These are phyloP conservation scores for Petrocephalus microphthalmus DNA, from an alignment of 2,113 vertebrate genomes.

Conservation along the genomic window DNA sequence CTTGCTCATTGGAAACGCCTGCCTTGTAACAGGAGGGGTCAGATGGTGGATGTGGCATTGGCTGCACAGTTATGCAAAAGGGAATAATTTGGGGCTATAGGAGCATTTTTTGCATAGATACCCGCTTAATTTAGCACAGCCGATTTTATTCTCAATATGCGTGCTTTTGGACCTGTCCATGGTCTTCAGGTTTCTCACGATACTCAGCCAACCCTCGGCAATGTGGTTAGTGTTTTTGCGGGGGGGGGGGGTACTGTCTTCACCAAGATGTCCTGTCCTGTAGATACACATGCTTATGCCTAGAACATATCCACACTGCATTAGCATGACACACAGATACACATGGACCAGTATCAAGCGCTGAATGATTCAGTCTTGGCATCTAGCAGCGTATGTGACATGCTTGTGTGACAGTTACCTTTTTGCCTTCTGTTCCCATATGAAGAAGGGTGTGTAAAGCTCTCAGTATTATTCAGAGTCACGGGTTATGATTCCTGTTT, in stretches of 20 bases:
- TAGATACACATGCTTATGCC: background rate
- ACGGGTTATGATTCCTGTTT: background rate
- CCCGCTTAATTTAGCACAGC: background rate
- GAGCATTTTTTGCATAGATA: background rate
- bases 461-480: background rate
- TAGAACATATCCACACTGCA: background rate
- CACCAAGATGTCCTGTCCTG: background rate
- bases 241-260: background rate
- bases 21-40: background rate
- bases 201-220: background rate
- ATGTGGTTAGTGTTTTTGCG: background rate
- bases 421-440: background rate
- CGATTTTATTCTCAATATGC: background rate
- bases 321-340: background rate
- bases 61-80: background rate
- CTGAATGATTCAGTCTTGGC: background rate
- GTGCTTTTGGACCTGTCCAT: background rate
- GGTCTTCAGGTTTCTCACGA: background rate
- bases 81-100: background rate
- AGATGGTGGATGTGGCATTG: background rate
- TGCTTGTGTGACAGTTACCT: background rate
- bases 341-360: background rate
- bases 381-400: background rate
- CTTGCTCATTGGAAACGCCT: background rate
- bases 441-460: background rate